These are phyloP conservation scores for Eremophila alpestris DNA, from an alignment of 2,797 vertebrate genomes.

Conservation along the genomic window DNA sequence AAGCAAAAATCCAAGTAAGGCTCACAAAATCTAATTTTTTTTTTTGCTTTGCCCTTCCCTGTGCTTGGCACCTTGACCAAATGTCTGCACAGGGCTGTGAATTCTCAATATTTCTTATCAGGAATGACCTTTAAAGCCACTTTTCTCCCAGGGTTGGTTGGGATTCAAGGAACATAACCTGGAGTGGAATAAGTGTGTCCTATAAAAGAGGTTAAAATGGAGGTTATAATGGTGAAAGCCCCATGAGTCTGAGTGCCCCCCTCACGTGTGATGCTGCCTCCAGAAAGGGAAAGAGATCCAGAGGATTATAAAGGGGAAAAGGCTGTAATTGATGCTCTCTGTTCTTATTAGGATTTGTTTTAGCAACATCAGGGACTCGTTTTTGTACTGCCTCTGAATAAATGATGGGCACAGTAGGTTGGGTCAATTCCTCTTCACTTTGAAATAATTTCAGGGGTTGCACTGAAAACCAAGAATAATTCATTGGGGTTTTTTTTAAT, in stretches of 20 bases:
- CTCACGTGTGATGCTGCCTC: slow-evolving; percentile 42
- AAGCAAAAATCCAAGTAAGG: slow-evolving; percentile 32
- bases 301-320: slow-evolving; percentile 60
- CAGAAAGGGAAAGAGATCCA: slow-evolving; percentile 61
- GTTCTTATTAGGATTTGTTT: slow-evolving; percentile 74
- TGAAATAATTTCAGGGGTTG: slow-evolving; percentile 64
- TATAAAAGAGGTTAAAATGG: slow-evolving; percentile 62
- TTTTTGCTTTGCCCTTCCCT: slow-evolving; percentile 34
- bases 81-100: slow-evolving; percentile 6
- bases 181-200: slow-evolving; percentile 20
- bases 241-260: slow-evolving; percentile 59
- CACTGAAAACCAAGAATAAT: slow-evolving; percentile 69
- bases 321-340: slow-evolving; percentile 67
- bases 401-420: slow-evolving; percentile 72
- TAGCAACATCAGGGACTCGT: slow-evolving; percentile 72
- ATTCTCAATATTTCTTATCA: slow-evolving; percentile 47
- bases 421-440: slow-evolving; percentile 73
- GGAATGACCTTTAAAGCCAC: slow-evolving; percentile 35
- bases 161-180: slow-evolving; percentile 49
- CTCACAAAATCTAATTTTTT: background rate
- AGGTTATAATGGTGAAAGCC: slow-evolving; percentile 69
- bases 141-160: slow-evolving; percentile 32
- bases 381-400: slow-evolving; percentile 76
- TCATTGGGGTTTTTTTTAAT: slow-evolving; percentile 20
- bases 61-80: background rate